These are phyloP conservation scores for Micropoecilia bifurca DNA, from an alignment of 2,797 vertebrate species.

Conservation along the genomic window DNA sequence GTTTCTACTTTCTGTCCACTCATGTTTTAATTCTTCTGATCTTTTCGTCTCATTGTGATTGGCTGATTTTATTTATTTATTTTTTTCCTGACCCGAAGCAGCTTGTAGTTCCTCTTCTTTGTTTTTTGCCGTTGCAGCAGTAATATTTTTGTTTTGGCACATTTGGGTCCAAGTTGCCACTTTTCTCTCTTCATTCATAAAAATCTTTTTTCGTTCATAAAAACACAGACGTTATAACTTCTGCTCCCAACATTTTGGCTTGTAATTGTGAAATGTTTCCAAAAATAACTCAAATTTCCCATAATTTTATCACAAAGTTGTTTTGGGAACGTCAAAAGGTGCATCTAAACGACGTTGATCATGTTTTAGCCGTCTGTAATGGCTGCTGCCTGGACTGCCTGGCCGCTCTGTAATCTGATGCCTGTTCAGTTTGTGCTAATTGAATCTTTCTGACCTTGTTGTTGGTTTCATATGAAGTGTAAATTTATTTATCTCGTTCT, in stretches of 20 bases:
- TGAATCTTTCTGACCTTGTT: conserved; percentile 4
- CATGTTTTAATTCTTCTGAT: neutral
- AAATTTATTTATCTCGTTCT: neutral
- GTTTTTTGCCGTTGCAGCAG: neutral
- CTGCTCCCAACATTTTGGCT: neutral
- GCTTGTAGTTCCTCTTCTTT: neutral
- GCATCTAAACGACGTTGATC: neutral
- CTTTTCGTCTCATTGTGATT: neutral
- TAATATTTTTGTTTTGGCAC: neutral
- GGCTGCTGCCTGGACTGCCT: neutral
- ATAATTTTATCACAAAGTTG: neutral
- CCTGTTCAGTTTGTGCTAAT: neutral
- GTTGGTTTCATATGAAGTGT: neutral
- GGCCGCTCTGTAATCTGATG: neutral
- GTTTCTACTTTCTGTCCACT: neutral
- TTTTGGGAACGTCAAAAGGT: neutral
- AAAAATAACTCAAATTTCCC: too few relatives aligned
- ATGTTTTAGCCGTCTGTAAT: neutral
- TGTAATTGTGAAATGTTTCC: neutral
- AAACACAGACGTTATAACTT: too few relatives aligned
- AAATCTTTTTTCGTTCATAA: neutral
- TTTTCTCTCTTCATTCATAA: neutral
- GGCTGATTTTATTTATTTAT: neutral
- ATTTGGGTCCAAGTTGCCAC: neutral
- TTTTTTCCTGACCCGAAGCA: neutral